Evolutionary conservation across 2,888 invertebrate species (phyloP), one percentile per base, ranked within the genome.

Genomic region (Eubasilissa splendida): DNA sequence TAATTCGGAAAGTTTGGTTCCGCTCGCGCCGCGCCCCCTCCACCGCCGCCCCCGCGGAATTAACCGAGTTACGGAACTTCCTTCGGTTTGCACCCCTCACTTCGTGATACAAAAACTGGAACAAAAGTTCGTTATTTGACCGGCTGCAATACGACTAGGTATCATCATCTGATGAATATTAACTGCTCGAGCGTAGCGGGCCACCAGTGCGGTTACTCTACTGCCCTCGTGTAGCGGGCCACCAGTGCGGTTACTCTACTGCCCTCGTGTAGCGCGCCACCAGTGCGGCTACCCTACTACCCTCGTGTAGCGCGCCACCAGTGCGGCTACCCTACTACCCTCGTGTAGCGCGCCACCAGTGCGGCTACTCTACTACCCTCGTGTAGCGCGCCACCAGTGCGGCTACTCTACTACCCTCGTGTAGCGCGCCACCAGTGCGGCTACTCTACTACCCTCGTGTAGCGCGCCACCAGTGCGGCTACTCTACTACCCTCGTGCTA

Each of bases 11-110:
- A 70, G 70, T 70, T 70, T 54, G 70, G 14, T 52, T 53, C 70
- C 70, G 70, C 70, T 70, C 53, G 54, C 70, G 22, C 42, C 42
- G 7, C 42, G 4, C 58, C n/a, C 9, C n/a, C 42, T 42, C 4
- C 42, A 4, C 42, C 42, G 42, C 42, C 7, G 42, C 42, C 42
- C 7, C 58, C 58, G 58, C 31, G 54, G 54, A 70, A 70, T 70
- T 70, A 70, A 70, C 22, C 70, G 53, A 70, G 70, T 70, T 70
- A 54, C 50, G 50, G 68, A 68, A 68, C n/a, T 68, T 50, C 52
- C n/a, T n/a, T 14, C 42, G 50, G 68, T 68, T 63, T n/a, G 66
- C 14, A 68, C 66, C 14, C n/a, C 22, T 54, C 22, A 52, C 9
- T 31, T 22, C 70, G 53, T 11, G 53, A 22, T 52, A 54, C 70